Evolutionary conservation across 2,888 invertebrate genomes (phyloP).

Genomic region (Adineta ricciae): DNA sequence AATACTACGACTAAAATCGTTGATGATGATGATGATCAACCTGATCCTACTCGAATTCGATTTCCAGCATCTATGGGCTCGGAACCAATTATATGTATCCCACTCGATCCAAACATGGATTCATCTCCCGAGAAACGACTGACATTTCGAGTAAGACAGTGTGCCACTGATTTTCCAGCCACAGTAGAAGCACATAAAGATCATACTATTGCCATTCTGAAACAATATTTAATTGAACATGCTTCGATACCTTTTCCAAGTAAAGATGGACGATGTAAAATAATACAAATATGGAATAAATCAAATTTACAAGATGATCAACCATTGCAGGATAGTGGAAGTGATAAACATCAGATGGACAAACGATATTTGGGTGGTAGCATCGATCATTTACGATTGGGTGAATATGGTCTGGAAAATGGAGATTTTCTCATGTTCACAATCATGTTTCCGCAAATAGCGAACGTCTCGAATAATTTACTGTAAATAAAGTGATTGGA

Average conservation of each 20-base stretch:
- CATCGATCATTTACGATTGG: neutral
- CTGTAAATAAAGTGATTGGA: neutral
- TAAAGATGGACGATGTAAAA: neutral
- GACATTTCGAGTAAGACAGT: neutral
- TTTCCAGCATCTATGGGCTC: neutral
- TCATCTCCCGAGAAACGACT: neutral
- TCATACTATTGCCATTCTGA: neutral
- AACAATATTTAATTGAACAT: neutral
- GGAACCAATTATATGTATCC: neutral
- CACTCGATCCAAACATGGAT: neutral
- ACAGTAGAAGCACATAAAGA: neutral
- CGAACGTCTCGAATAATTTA: neutral
- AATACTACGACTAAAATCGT: neutral
- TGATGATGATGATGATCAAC: neutral
- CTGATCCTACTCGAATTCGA: neutral
- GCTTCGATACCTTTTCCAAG: neutral
- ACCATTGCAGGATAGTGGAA: neutral
- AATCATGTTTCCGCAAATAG: neutral
- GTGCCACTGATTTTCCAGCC: neutral
- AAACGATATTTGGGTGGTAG: neutral
- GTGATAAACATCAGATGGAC: neutral
- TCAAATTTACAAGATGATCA: neutral
- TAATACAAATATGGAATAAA: neutral
- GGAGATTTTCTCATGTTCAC: neutral
- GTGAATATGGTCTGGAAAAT: neutral